These are phyloP conservation scores for Turritopsis rubra DNA, from an alignment of 30 jellyfish, hydroid and myxozoan genomes.

Conservation along the genomic window DNA sequence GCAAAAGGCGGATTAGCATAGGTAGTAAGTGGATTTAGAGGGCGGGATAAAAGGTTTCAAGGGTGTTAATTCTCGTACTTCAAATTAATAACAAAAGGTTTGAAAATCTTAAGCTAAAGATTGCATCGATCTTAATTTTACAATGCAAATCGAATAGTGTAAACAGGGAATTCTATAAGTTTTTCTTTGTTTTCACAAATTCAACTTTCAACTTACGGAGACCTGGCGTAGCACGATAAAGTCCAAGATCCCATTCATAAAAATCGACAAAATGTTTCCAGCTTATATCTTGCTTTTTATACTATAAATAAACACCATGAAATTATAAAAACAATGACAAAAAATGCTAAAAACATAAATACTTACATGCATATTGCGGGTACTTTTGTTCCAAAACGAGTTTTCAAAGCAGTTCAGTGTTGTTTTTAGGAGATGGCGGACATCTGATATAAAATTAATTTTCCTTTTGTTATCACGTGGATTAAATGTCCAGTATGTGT, in stretches of 20 bases:
- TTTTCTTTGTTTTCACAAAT: too few relatives aligned
- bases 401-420: slow-evolving; percentile 18
- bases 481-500: background rate
- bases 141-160: too few relatives aligned
- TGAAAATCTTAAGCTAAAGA: too few relatives aligned
- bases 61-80: too few relatives aligned
- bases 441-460: slow-evolving; percentile 9
- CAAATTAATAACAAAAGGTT: too few relatives aligned
- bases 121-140: too few relatives aligned
- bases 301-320: background rate
- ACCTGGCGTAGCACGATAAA: background rate
- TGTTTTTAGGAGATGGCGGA: slow-evolving; percentile 10
- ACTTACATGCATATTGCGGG: slow-evolving; percentile 13
- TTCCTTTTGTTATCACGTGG: background rate
- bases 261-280: slow-evolving; percentile 18
- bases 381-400: slow-evolving; percentile 8
- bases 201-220: too few relatives aligned
- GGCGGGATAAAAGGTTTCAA: too few relatives aligned
- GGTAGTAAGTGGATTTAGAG: too few relatives aligned
- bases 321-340: background rate
- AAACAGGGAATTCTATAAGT: too few relatives aligned
- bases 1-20: too few relatives aligned
- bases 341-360: background rate
- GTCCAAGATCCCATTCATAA: slow-evolving; percentile 19
- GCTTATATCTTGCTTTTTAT: slow-evolving; percentile 1